Evolutionary conservation across 2,113 vertebrate species (phyloP).

Genomic region (Rhadina sibilatrix): DNA sequence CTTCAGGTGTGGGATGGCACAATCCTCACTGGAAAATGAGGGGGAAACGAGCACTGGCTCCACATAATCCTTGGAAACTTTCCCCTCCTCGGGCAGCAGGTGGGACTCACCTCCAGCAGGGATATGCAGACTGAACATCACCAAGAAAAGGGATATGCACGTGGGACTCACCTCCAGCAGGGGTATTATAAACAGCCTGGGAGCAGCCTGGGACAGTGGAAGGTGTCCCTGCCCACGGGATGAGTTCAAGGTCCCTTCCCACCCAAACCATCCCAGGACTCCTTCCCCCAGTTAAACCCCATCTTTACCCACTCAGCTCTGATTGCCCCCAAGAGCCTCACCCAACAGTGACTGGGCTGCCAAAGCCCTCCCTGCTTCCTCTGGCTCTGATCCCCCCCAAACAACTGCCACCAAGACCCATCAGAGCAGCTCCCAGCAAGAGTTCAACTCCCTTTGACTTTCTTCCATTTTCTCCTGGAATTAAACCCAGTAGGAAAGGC

Average conservation of each 20-base stretch:
- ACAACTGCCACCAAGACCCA: neutral
- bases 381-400: neutral
- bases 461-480: no score
- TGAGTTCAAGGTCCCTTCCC: neutral
- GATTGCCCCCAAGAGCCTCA: neutral
- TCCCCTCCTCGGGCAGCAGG: fast-evolving
- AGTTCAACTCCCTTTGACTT: neutral
- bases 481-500: neutral
- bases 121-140: neutral
- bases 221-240: neutral
- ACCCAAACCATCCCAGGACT: neutral
- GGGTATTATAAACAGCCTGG: neutral
- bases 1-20: no score
- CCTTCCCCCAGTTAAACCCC: neutral
- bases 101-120: neutral
- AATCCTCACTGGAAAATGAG: neutral
- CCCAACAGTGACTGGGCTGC: neutral
- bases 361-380: neutral
- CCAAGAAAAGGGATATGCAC: neutral
- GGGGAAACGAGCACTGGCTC: neutral
- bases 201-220: neutral
- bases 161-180: no score
- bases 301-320: fast-evolving
- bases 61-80: fast-evolving
- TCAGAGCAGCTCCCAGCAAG: neutral